Percentiles rank a stretch among this genome's conserved stretches.
phyloP scores from a whole-genome alignment of 2,113 vertebrate genomes.

The Seriola rivoliana region DNA sequence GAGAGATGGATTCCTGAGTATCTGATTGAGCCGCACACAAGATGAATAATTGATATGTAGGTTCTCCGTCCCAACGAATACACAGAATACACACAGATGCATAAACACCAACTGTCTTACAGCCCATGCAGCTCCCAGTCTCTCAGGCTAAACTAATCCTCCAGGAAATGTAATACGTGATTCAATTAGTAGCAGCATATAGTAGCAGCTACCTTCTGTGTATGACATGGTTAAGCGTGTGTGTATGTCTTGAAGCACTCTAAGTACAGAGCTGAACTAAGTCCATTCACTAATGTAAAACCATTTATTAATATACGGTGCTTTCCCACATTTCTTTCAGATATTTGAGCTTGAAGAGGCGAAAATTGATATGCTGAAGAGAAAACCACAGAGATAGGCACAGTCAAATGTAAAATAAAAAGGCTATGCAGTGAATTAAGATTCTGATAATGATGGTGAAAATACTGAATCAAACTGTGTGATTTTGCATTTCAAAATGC shows the following conservation, averaged over 20 bases:
- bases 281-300: conserved; percentile 64
- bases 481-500: conserved; percentile 15
- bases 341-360: conserved; percentile 7
- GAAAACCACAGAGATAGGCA: neutral
- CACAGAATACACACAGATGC: conserved; percentile 57
- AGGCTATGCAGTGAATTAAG: neutral
- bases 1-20: conserved; percentile 66
- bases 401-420: conserved; percentile 9
- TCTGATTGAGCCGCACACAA: conserved; percentile 74
- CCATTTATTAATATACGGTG: conserved; percentile 44
- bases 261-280: conserved; percentile 45
- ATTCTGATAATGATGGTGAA: neutral
- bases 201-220: conserved; percentile 40
- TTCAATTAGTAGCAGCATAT: conserved; percentile 67
- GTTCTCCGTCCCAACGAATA: conserved; percentile 59
- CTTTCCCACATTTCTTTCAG: conserved; percentile 26
- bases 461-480: neutral
- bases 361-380: conserved; percentile 6
- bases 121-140: conserved; percentile 45
- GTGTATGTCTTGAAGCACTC: conserved; percentile 25
- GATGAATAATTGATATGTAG: conserved; percentile 80
- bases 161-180: conserved; percentile 75
- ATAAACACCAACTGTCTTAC: conserved; percentile 58
- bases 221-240: conserved; percentile 31
- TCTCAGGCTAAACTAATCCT: conserved; percentile 73